Conservation (phyloP, 2,113 vertebrate genomes). For the Ornithorhynchus anatinus region DNA sequence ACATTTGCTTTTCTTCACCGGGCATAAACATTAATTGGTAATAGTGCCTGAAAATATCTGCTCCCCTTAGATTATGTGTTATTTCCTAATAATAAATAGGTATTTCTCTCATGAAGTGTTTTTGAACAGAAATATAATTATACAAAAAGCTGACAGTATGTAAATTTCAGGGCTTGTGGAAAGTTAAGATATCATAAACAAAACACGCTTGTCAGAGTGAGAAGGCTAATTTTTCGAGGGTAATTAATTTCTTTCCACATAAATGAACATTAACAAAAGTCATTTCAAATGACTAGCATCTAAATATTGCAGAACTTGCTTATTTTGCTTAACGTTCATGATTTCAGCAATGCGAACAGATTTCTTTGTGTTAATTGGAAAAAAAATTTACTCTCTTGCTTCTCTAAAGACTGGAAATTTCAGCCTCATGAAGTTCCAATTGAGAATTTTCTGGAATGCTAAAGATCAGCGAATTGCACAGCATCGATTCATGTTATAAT, state of each 20-base stretch:
- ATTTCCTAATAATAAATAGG: constrained; percentile 30
- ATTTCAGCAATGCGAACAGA: no score
- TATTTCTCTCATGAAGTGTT: constrained; percentile 24
- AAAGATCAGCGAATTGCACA: no score
- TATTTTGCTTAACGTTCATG: no score
- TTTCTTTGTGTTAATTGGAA: no score
- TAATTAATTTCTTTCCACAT: neutral
- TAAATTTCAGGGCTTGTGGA: neutral
- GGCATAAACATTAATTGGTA: constrained; percentile 44
- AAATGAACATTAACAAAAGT: neutral
- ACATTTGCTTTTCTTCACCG: constrained; percentile 44
- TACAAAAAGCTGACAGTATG: constrained; percentile 17
- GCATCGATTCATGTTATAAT: no score
- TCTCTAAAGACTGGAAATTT: no score
- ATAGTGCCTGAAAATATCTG: no score
- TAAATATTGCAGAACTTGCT: no score
- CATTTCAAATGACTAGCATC: no score
- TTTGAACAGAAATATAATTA: constrained; percentile 13
- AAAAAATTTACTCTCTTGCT: no score
- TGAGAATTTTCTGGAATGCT: no score
- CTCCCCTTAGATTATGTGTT: constrained; percentile 53
- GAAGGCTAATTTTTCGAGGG: fast-evolving
- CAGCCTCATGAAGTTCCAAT: no score
- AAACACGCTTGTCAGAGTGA: neutral
- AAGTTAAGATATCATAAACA: constrained; percentile 3